phyloP scores from a whole-genome alignment of 1,140 invertebrate genomes.

The Psix sp. region DNA sequence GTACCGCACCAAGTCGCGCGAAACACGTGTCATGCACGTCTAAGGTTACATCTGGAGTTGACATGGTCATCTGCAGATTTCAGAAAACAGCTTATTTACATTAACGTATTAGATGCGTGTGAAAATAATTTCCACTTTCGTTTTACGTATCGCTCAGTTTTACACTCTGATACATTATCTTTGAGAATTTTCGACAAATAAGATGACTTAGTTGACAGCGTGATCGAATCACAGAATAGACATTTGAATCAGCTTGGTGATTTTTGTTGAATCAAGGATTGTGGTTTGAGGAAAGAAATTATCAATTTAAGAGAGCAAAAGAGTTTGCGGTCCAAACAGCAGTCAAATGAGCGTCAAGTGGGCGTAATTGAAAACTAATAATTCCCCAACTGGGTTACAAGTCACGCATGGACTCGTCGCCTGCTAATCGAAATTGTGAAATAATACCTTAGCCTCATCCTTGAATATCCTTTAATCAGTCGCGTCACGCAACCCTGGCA shows the following conservation, averaged over 20 bases:
- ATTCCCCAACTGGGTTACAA: slow-evolving; percentile 13
- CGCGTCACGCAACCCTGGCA: slow-evolving; percentile 64
- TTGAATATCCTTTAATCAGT: slow-evolving; percentile 65
- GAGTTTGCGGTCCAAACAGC: too few relatives aligned
- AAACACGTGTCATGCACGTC: slow-evolving; percentile 8
- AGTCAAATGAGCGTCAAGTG: slow-evolving; percentile 25
- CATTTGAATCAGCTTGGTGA: too few relatives aligned
- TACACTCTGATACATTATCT: background rate
- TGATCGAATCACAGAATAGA: too few relatives aligned
- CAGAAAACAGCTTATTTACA: too few relatives aligned
- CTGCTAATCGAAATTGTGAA: slow-evolving; percentile 44
- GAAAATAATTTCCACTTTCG: slow-evolving; percentile 18
- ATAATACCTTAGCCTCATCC: slow-evolving; percentile 49
- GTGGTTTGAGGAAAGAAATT: too few relatives aligned
- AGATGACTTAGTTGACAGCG: background rate
- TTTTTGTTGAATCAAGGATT: too few relatives aligned
- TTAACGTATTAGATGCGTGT: slow-evolving; percentile 9
- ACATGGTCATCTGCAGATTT: slow-evolving; percentile 25
- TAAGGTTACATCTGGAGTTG: slow-evolving; percentile 41
- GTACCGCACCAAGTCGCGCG: slow-evolving; percentile 20
- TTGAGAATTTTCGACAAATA: background rate
- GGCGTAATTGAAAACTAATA: slow-evolving; percentile 43
- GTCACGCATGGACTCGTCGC: slow-evolving; percentile 36
- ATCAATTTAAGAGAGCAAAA: too few relatives aligned
- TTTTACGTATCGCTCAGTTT: background rate